A percentile compares a stretch with the other conserved stretches of the same genome.
Evolutionary conservation across 2,113 vertebrate genomes (phyloP).

Genomic region (Dicrurus megarhynchus): DNA sequence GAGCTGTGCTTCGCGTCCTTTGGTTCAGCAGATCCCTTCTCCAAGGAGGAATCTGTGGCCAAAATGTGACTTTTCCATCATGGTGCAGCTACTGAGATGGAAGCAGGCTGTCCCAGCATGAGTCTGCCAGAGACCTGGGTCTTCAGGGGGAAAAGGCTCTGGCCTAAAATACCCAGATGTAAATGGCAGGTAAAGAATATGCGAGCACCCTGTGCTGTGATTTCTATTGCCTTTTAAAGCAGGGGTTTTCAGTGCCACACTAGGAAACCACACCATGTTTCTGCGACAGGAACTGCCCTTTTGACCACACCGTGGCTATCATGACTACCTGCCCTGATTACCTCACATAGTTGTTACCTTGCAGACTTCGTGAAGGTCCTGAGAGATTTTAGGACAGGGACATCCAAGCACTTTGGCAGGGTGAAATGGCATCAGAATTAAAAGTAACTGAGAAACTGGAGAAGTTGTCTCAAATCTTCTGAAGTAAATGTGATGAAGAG

Average conservation of each 20-base stretch:
- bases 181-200: neutral
- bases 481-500: neutral
- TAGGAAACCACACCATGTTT: neutral
- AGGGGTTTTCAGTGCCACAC: neutral
- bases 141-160: neutral
- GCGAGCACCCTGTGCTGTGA: neutral
- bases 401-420: neutral
- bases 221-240: neutral
- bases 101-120: neutral
- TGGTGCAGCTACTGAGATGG: neutral
- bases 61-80: neutral
- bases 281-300: neutral
- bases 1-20: neutral
- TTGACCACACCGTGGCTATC: accelerated
- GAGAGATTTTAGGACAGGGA: neutral
- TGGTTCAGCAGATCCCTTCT: neutral
- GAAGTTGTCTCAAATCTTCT: neutral
- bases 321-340: neutral
- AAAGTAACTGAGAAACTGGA: neutral
- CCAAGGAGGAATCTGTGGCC: neutral
- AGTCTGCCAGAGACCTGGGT: neutral
- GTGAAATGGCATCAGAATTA: neutral
- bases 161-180: neutral
- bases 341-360: neutral
- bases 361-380: neutral